Evolutionary conservation across 2,888 invertebrate species (phyloP).

Genomic region (Athrips mouffetella): DNA sequence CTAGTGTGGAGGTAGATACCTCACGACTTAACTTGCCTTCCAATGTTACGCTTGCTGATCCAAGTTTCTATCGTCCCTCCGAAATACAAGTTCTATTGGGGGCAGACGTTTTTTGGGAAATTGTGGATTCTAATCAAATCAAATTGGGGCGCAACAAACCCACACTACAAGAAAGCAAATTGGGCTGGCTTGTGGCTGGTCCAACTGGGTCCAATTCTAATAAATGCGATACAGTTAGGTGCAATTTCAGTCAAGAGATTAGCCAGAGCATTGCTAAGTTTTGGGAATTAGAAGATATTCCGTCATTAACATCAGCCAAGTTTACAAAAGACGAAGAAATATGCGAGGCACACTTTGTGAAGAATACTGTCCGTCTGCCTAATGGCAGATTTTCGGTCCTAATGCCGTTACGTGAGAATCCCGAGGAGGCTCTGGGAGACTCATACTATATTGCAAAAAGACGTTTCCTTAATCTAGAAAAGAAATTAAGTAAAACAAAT

Average conservation of each 20-base stretch:
- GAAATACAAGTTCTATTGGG: slow-evolving; percentile 23
- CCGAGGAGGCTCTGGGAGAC: slow-evolving; percentile 15
- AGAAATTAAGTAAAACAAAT: slow-evolving; percentile 15
- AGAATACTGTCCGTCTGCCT: slow-evolving; percentile 17
- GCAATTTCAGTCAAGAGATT: slow-evolving; percentile 13
- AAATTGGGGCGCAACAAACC: slow-evolving; percentile 19
- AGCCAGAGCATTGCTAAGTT: slow-evolving; percentile 12
- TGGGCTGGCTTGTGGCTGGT: slow-evolving; percentile 24
- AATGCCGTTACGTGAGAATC: slow-evolving; percentile 21
- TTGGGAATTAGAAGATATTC: slow-evolving; percentile 24
- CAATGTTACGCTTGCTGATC: slow-evolving; percentile 21
- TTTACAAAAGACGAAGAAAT: slow-evolving; percentile 20
- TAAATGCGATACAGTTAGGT: not conserved
- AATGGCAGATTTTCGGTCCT: slow-evolving; percentile 23
- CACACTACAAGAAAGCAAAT: slow-evolving; percentile 15
- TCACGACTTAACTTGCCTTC: slow-evolving; percentile 13
- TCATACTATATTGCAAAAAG: slow-evolving; percentile 14
- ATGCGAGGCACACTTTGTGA: slow-evolving; percentile 21
- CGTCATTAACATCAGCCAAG: slow-evolving; percentile 6
- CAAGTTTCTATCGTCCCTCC: slow-evolving; percentile 19
- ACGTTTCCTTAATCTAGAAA: slow-evolving; percentile 15
- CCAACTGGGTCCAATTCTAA: slow-evolving; percentile 7
- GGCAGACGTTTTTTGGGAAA: slow-evolving; percentile 23
- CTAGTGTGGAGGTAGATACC: slow-evolving; percentile 12
- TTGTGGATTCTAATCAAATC: slow-evolving; percentile 15